These are phyloP conservation scores for Trichechus manatus DNA, from an alignment of 2,113 vertebrate genomes.

Conservation along the genomic window DNA sequence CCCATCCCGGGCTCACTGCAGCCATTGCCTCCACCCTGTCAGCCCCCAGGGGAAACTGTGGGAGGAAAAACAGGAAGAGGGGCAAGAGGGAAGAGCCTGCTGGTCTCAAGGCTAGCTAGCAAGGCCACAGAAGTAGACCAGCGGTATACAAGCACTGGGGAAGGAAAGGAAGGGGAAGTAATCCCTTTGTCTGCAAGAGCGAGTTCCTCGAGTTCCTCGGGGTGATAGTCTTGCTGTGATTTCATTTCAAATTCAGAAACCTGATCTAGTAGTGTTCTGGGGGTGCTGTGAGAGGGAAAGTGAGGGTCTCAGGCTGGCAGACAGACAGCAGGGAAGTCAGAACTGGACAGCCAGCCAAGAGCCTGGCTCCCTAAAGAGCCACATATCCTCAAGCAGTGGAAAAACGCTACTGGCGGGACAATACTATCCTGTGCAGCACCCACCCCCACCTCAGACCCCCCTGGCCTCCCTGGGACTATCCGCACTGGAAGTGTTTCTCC, in stretches of 20 bases:
- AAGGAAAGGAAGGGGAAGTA: neutral
- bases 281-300: neutral
- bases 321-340: neutral
- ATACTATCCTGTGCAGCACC: neutral
- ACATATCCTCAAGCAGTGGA: neutral
- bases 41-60: too few relatives aligned
- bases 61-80: neutral
- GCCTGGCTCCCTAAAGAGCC: neutral
- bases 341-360: neutral
- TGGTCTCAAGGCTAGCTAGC: neutral
- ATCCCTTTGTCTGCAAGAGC: neutral
- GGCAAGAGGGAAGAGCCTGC: neutral
- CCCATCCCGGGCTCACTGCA: too few relatives aligned
- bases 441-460: neutral
- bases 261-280: neutral
- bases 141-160: neutral
- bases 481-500: too few relatives aligned
- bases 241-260: constrained; percentile 41
- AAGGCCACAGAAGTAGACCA: neutral
- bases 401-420: neutral
- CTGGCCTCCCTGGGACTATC: neutral
- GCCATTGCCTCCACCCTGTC: too few relatives aligned
- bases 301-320: neutral
- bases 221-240: neutral
- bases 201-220: neutral